These are phyloP conservation scores for Gavia stellata DNA, from an alignment of 2,113 vertebrate genomes.

Conservation along the genomic window DNA sequence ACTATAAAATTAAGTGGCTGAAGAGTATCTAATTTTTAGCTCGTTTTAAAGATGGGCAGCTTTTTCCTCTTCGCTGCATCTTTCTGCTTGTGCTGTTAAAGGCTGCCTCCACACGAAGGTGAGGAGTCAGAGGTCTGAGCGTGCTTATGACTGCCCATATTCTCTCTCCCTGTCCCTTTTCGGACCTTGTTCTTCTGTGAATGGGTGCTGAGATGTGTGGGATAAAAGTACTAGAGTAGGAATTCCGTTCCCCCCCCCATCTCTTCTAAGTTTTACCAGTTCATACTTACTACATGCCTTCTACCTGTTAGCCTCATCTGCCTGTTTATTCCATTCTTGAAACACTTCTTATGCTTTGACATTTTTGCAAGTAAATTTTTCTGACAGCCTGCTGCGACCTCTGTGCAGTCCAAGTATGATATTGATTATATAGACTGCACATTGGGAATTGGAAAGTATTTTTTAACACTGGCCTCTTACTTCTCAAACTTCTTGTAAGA, in stretches of 20 bases:
- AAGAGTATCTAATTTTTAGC: background rate
- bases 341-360: background rate
- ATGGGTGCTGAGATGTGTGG: background rate
- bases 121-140: background rate
- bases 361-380: background rate
- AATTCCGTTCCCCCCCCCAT: background rate
- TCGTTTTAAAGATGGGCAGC: background rate
- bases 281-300: background rate
- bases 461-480: background rate
- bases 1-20: background rate
- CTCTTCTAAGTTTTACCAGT: background rate
- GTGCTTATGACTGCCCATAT: background rate
- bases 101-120: background rate
- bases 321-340: background rate
- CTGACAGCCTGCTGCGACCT: background rate
- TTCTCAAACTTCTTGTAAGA: background rate
- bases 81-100: background rate
- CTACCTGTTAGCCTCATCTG: background rate
- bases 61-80: background rate
- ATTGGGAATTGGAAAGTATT: background rate
- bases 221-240: background rate
- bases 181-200: background rate
- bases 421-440: background rate
- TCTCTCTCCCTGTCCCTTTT: background rate
- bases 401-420: background rate